phyloP scores from a whole-genome alignment of 2,113 vertebrate species.

The Sinocyclocheilus maitianheensis region DNA sequence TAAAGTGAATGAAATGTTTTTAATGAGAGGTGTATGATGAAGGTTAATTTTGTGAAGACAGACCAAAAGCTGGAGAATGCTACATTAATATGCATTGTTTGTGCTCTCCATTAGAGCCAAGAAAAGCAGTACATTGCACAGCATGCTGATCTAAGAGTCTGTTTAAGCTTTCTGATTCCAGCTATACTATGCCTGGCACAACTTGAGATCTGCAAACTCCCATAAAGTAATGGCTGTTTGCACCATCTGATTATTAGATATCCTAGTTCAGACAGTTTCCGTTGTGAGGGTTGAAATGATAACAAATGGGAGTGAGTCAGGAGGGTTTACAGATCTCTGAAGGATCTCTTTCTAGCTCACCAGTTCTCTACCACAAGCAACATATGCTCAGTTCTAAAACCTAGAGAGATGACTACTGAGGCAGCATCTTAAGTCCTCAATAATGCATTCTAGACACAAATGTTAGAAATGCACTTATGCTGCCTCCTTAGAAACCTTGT shows the following conservation, averaged over 20 bases:
- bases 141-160: not conserved
- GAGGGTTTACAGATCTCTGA: not conserved
- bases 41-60: not conserved
- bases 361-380: not conserved
- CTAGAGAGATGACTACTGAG: not conserved
- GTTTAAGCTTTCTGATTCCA: not conserved
- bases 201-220: not conserved
- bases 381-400: not conserved
- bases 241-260: conserved; percentile 7
- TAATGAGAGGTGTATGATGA: not conserved
- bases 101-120: not conserved
- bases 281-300: not conserved
- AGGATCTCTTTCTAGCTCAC: not conserved
- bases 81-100: not conserved
- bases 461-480: not conserved
- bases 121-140: not conserved
- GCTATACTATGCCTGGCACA: not conserved
- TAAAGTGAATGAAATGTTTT: not conserved
- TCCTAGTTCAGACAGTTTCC: not conserved
- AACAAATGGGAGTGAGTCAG: not conserved
- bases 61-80: not conserved
- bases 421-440: not conserved
- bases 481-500: not conserved
- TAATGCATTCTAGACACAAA: not conserved
- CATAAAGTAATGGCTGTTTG: not conserved